Conservation (phyloP, 1,140 invertebrate genomes). For the Drosophila kanapiae region DNA sequence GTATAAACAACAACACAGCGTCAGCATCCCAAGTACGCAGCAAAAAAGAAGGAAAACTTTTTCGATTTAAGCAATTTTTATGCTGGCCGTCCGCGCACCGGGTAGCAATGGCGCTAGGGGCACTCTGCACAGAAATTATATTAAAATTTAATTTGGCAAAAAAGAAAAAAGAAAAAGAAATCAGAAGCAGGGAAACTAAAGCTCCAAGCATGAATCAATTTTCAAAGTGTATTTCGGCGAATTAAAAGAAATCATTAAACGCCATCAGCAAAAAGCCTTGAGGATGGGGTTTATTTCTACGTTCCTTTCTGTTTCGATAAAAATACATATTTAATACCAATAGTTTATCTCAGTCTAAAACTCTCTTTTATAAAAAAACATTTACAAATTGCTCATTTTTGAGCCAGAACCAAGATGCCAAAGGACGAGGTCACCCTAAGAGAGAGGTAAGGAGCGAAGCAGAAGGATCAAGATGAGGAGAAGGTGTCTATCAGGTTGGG, state of each 20-base stretch:
- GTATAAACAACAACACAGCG: conserved; percentile 25
- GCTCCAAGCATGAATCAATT: not conserved
- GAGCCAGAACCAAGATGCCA: conserved; percentile 61
- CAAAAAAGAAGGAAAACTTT: conserved; percentile 64
- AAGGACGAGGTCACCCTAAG: conserved; percentile 17
- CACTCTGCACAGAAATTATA: conserved; percentile 5
- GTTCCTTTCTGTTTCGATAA: too few species aligned
- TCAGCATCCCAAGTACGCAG: conserved; percentile 14
- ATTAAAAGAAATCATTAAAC: not conserved
- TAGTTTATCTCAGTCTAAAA: conserved; percentile 18
- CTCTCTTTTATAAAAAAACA: conserved; percentile 62
- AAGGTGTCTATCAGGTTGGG: conserved; percentile 28
- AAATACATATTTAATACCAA: not conserved
- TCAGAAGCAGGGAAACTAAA: not conserved
- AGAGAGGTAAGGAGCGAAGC: not conserved
- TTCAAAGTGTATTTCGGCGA: conserved; percentile 9
- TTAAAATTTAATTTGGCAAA: conserved; percentile 14
- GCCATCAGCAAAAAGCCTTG: not conserved
- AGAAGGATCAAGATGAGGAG: not conserved
- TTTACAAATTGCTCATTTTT: conserved; percentile 70
- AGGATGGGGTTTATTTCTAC: not conserved
- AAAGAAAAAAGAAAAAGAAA: not conserved
- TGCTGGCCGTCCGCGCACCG: conserved; percentile 4
- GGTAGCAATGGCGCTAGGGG: conserved; percentile 11
- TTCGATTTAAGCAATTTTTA: conserved; percentile 80